A percentile compares a stretch with the other conserved stretches of the same genome.
phyloP scores from a whole-genome alignment of 2,888 invertebrate genomes.

The Norana najaformis region DNA sequence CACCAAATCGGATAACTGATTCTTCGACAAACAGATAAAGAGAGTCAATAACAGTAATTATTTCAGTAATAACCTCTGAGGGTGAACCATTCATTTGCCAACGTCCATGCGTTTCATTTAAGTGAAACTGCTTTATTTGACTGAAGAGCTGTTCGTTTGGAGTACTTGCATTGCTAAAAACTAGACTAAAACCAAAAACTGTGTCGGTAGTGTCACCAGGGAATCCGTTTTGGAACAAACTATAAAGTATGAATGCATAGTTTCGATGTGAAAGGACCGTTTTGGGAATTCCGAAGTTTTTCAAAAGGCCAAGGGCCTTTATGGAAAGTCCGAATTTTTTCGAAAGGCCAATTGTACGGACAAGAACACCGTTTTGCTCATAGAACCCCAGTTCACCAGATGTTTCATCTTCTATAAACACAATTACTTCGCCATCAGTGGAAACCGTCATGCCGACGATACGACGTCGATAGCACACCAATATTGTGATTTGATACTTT shows the following conservation, averaged over 20 bases:
- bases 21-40: too few relatives aligned
- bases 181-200: not conserved
- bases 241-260: not conserved
- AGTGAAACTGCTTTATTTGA: not conserved
- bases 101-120: too few relatives aligned
- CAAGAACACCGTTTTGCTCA: too few relatives aligned
- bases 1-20: too few relatives aligned
- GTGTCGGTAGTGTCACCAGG: accelerated
- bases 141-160: not conserved
- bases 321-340: too few relatives aligned
- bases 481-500: not conserved
- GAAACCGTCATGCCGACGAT: not conserved
- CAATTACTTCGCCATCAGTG: not conserved
- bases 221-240: too few relatives aligned
- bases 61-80: too few relatives aligned
- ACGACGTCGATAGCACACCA: not conserved
- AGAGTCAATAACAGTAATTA: too few relatives aligned
- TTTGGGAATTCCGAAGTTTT: not conserved
- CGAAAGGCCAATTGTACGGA: not conserved
- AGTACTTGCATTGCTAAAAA: too few relatives aligned
- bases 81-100: too few relatives aligned
- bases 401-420: not conserved
- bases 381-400: not conserved
- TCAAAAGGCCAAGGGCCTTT: too few relatives aligned
- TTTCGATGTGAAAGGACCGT: not conserved